Evolutionary conservation across 64 coral and sea anemone species (phyloP).

Genomic region (Pocillopora verrucosa): DNA sequence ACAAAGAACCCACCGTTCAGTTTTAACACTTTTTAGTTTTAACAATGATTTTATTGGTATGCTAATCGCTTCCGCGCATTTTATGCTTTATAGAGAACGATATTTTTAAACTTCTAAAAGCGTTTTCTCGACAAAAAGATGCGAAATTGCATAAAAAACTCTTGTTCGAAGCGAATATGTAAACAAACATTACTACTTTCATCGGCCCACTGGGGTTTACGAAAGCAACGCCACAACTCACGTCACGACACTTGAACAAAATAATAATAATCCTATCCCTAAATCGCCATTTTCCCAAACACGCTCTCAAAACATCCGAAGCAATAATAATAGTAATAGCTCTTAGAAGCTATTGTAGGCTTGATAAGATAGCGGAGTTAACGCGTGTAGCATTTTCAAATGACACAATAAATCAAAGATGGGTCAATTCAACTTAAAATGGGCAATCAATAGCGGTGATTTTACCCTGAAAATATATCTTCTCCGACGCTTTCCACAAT

Average conservation of each 20-base stretch:
- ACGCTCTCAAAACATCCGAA: not conserved
- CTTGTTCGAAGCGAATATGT: not conserved
- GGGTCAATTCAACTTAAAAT: not conserved
- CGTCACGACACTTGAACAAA: not conserved
- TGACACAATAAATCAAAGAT: slow-evolving; percentile 13
- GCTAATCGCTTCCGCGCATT: not conserved
- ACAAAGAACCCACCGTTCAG: not conserved
- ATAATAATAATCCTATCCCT: not conserved
- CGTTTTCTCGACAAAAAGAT: not conserved
- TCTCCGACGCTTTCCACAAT: slow-evolving; percentile 89
- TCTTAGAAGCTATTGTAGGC: slow-evolving; percentile 20
- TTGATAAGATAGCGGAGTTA: slow-evolving; percentile 10
- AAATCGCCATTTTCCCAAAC: not conserved
- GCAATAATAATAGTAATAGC: slow-evolving; percentile 31
- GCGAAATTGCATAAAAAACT: not conserved
- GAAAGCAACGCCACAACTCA: not conserved
- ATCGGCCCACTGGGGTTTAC: not conserved
- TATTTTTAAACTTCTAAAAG: not conserved
- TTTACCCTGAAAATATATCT: slow-evolving; percentile 93
- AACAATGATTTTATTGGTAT: slow-evolving; percentile 17
- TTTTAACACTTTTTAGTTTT: slow-evolving; percentile 10
- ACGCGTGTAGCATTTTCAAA: slow-evolving; percentile 1
- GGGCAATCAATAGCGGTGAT: not conserved
- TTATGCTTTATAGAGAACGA: not conserved
- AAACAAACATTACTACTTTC: slow-evolving; percentile 24